Percentiles rank a stretch among this genome's conserved stretches.
phyloP scores from a whole-genome alignment of 2,888 invertebrate species.

The Cephus nigrinus region DNA sequence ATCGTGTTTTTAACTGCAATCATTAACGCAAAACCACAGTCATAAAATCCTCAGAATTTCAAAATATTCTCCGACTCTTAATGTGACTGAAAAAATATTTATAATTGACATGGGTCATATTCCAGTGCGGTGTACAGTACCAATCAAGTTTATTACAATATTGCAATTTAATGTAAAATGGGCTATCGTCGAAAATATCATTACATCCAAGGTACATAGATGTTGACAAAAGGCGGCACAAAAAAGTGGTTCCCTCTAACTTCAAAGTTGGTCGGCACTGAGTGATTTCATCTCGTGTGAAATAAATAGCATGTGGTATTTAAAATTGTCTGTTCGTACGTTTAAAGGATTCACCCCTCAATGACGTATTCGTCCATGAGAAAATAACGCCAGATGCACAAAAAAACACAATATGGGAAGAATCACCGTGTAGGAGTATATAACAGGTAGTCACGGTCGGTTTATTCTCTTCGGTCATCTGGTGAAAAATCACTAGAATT shows the following conservation, averaged over 20 bases:
- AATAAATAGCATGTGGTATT: conserved; percentile 60
- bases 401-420: conserved; percentile 42
- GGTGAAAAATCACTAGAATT: conserved; percentile 38
- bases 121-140: not conserved
- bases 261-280: not conserved
- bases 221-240: not conserved
- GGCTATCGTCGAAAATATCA: not conserved
- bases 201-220: not conserved
- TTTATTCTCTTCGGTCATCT: conserved; percentile 37
- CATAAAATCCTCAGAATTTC: conserved; percentile 27
- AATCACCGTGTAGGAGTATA: conserved; percentile 46
- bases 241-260: not conserved
- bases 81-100: not conserved
- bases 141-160: not conserved
- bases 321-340: conserved; percentile 40
- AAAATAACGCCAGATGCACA: conserved; percentile 58
- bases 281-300: conserved; percentile 53
- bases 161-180: not conserved
- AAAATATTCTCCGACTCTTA: not conserved
- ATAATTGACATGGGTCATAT: not conserved
- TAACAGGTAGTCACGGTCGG: conserved; percentile 52
- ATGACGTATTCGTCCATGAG: conserved; percentile 52
- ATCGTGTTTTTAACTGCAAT: conserved; percentile 29
- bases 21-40: conserved; percentile 46
- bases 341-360: conserved; percentile 47